phyloP scores from a whole-genome alignment of 2,797 vertebrate species.

The Taenioides sp. region DNA sequence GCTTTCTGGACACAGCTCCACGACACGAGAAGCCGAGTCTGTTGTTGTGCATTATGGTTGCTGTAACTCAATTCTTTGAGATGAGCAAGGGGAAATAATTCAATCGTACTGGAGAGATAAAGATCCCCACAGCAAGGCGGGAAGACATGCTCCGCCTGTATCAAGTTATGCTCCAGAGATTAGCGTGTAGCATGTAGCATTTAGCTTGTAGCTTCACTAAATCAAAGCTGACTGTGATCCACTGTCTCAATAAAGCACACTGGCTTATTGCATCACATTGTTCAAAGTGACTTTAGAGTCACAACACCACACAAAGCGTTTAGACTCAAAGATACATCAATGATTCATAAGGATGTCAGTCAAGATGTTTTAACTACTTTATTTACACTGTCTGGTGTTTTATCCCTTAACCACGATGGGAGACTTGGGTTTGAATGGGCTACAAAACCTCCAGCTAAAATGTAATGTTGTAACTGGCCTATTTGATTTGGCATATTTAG shows the following conservation, averaged over 20 bases:
- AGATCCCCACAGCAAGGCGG: slow-evolving; percentile 81
- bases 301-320: slow-evolving; percentile 40
- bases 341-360: background rate
- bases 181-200: slow-evolving; percentile 70
- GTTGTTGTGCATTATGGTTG: slow-evolving; percentile 84
- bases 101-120: slow-evolving; percentile 89
- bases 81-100: slow-evolving; percentile 92
- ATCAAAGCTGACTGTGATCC: slow-evolving; percentile 62
- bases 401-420: background rate
- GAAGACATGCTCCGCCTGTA: slow-evolving; percentile 83
- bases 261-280: slow-evolving; percentile 60
- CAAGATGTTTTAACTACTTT: background rate
- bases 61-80: slow-evolving; percentile 91
- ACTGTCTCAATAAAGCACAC: slow-evolving; percentile 67
- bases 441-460: background rate
- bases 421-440: background rate
- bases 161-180: slow-evolving; percentile 83
- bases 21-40: slow-evolving; percentile 58
- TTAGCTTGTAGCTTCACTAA: slow-evolving; percentile 65
- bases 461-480: background rate
- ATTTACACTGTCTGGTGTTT: background rate
- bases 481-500: background rate
- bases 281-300: slow-evolving; percentile 53
- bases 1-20: slow-evolving; percentile 48
- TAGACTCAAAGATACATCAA: background rate